A percentile compares a stretch with the other conserved stretches of the same genome.
Evolutionary conservation across 2,113 vertebrate species (phyloP).

Genomic region (Calyptommatus sinebrachiatus): DNA sequence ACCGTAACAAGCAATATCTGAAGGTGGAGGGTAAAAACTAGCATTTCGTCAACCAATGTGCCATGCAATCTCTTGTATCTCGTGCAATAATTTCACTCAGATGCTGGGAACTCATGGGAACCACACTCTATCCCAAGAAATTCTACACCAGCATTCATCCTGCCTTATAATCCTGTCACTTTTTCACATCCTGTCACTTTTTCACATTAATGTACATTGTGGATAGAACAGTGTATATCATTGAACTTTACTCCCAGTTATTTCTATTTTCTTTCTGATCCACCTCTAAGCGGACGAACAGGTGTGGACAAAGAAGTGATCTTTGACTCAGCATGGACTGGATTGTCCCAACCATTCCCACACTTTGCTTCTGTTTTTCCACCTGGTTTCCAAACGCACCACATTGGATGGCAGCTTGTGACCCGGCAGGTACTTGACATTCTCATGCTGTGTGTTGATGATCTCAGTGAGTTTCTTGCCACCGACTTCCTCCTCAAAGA

Average conservation of each 20-base stretch:
- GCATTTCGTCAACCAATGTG: no score
- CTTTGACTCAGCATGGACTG: not conserved
- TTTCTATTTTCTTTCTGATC: not conserved
- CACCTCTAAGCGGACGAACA: not conserved
- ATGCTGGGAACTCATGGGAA: no score
- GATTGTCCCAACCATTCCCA: not conserved
- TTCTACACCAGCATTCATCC: not conserved
- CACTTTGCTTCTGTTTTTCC: not conserved
- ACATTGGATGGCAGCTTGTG: conserved; percentile 93
- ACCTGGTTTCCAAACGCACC: conserved; percentile 71
- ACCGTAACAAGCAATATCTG: no score
- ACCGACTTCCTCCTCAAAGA: conserved; percentile 87
- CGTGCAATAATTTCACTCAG: not conserved
- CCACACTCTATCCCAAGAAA: not conserved
- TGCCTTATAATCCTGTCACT: not conserved
- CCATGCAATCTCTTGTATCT: not conserved
- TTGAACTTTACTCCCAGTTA: not conserved
- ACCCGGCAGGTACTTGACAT: conserved; percentile 92
- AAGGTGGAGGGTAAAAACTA: no score
- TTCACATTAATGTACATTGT: not conserved
- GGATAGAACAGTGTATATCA: no score
- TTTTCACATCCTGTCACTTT: not conserved
- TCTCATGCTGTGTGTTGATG: conserved; percentile 94
- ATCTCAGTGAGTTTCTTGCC: conserved; percentile 89
- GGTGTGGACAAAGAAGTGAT: not conserved